Evolutionary conservation across 2,888 invertebrate genomes (phyloP).

Genomic region (Tetranychus truncatus): DNA sequence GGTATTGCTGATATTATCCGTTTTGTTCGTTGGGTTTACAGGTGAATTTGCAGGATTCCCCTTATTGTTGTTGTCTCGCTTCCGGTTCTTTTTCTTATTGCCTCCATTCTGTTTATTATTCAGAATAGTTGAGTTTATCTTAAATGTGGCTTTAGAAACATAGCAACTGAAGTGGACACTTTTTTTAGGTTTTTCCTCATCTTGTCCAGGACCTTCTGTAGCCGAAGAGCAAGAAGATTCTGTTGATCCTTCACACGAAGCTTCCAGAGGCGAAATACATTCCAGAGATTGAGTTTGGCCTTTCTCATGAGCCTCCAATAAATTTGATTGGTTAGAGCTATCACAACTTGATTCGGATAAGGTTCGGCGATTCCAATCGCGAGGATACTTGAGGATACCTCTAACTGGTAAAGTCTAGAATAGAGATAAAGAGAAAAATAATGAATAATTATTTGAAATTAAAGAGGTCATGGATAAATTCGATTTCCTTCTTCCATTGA

Average conservation of each 20-base stretch:
- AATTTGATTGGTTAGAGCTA: not conserved
- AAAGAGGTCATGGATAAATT: not conserved
- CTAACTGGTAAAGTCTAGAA: not conserved
- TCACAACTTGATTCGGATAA: slow-evolving; percentile 17
- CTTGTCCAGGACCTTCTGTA: slow-evolving; percentile 10
- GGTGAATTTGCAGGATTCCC: too few species aligned
- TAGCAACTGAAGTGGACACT: slow-evolving; percentile 17
- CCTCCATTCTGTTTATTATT: slow-evolving; percentile 18
- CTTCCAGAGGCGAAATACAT: not conserved
- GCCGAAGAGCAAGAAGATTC: slow-evolving; percentile 6
- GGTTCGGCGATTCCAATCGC: slow-evolving; percentile 15
- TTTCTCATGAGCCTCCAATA: not conserved
- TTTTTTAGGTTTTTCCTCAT: slow-evolving; percentile 19
- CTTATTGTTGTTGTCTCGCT: not conserved
- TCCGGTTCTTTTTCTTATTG: slow-evolving; percentile 9
- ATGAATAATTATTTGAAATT: not conserved
- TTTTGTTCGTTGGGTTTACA: not conserved
- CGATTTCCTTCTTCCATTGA: not conserved
- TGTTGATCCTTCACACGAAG: not conserved
- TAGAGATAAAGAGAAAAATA: not conserved
- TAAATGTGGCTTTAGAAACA: slow-evolving; percentile 17
- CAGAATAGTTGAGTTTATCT: slow-evolving; percentile 18
- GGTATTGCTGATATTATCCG: not conserved
- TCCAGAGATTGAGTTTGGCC: not conserved
- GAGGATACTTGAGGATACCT: slow-evolving; percentile 15